phyloP scores from a whole-genome alignment of 2,113 vertebrate species.

The Agelaius phoeniceus region DNA sequence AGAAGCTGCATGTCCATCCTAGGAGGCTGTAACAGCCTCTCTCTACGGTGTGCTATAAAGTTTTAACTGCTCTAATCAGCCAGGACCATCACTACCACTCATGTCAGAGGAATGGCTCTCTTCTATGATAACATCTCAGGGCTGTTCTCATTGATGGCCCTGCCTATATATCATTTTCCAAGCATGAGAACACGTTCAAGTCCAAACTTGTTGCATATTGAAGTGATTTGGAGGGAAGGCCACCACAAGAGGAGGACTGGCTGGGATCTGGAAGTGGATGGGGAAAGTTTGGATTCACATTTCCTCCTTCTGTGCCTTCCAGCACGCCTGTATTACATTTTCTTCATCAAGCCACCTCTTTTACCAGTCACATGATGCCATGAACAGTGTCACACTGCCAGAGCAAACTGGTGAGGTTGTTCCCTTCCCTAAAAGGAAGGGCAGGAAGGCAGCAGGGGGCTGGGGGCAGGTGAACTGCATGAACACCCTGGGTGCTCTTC shows the following conservation, averaged over 20 bases:
- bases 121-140: not conserved
- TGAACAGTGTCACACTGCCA: not conserved
- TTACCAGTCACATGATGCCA: not conserved
- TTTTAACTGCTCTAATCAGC: slow-evolving; percentile 44
- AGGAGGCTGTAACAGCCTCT: slow-evolving; percentile 13
- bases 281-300: not conserved
- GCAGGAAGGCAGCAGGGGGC: not conserved
- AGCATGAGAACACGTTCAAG: not conserved
- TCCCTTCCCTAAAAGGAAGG: not conserved
- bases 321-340: fast-evolving
- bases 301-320: not conserved
- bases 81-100: slow-evolving; percentile 17
- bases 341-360: not conserved
- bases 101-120: slow-evolving; percentile 7
- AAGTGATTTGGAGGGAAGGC: not conserved
- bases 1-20: slow-evolving; percentile 22
- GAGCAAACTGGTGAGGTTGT: not conserved
- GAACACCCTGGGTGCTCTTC: not conserved
- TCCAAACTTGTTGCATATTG: not conserved
- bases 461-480: not conserved
- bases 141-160: not conserved
- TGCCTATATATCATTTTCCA: not conserved
- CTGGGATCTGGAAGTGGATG: not conserved
- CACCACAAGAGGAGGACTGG: not conserved
- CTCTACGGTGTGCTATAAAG: slow-evolving; percentile 7